These are phyloP conservation scores for Chrysolina oricalcia DNA, from an alignment of 2,888 invertebrate genomes.

Conservation along the genomic window DNA sequence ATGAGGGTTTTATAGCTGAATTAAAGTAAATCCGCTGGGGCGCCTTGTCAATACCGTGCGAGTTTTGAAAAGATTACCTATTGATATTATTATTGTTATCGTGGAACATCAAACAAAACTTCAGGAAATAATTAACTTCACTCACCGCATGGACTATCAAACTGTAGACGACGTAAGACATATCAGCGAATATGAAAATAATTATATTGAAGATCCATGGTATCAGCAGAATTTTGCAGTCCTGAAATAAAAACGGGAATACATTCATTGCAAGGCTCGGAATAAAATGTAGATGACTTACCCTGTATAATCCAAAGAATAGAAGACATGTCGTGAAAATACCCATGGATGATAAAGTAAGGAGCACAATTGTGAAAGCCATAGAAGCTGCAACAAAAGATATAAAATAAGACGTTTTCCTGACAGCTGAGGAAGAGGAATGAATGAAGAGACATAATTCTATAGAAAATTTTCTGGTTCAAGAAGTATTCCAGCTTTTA, in stretches of 20 bases:
- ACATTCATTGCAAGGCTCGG: neutral
- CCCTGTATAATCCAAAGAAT: conserved; percentile 81
- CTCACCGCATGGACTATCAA: conserved; percentile 80
- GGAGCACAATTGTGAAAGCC: conserved; percentile 79
- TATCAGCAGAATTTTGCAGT: conserved; percentile 79
- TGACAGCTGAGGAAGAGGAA: too few species aligned
- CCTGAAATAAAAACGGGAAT: conserved; percentile 74
- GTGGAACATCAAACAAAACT: neutral
- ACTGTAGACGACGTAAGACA: conserved; percentile 79
- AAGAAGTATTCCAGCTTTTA: too few species aligned
- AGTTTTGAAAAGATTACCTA: too few species aligned
- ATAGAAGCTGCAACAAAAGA: conserved; percentile 79
- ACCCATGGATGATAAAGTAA: conserved; percentile 80
- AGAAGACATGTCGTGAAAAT: conserved; percentile 80
- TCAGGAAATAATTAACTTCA: conserved; percentile 40
- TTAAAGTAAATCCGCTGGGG: too few species aligned
- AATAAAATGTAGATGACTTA: conserved; percentile 67
- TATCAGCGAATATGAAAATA: conserved; percentile 79
- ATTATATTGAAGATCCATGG: conserved; percentile 84
- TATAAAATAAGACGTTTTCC: conserved; percentile 4
- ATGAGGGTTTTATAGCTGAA: too few species aligned
- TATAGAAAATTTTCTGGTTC: too few species aligned
- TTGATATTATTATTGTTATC: too few species aligned
- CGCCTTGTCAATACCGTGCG: too few species aligned
- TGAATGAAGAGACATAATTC: too few species aligned